These are phyloP conservation scores for Sesamia inferens DNA, from an alignment of 2,888 invertebrate genomes.

Conservation along the genomic window DNA sequence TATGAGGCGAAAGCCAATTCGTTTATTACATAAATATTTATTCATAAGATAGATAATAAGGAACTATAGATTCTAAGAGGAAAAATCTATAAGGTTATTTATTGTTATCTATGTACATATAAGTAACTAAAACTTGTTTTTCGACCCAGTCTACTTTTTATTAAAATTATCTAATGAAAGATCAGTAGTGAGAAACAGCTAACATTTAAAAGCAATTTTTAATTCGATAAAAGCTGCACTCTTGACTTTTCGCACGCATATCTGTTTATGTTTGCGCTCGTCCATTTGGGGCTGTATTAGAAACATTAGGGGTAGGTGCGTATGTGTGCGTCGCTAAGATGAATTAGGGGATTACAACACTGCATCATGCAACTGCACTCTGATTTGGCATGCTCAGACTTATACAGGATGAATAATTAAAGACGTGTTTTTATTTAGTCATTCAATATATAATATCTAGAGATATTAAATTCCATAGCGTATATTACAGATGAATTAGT, in stretches of 20 bases:
- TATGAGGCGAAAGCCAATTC: conserved; percentile 1
- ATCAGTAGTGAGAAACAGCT: conserved; percentile 19
- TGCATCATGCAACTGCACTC: conserved; percentile 89
- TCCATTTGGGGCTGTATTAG: conserved; percentile 83
- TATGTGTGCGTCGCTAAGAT: conserved; percentile 78
- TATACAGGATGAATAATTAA: conserved; percentile 77
- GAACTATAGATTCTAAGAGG: not conserved
- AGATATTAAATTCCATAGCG: not conserved
- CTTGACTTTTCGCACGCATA: conserved; percentile 89
- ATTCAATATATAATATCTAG: too few relatives aligned
- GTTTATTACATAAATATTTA: not conserved
- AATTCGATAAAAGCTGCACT: conserved; percentile 72
- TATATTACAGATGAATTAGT: conserved; percentile 15
- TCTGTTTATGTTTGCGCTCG: conserved; percentile 83
- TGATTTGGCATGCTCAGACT: conserved; percentile 85
- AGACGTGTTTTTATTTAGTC: not conserved
- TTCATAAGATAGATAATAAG: not conserved
- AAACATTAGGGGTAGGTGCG: conserved; percentile 75
- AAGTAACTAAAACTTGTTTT: not conserved
- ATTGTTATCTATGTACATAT: not conserved
- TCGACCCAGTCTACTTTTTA: too few relatives aligned
- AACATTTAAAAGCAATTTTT: conserved; percentile 49
- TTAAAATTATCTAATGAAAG: not conserved
- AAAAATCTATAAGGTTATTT: not conserved
- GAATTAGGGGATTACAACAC: conserved; percentile 89